Evolutionary conservation across 2,797 vertebrate species (phyloP).

Genomic region (Phalloptychus januarius): DNA sequence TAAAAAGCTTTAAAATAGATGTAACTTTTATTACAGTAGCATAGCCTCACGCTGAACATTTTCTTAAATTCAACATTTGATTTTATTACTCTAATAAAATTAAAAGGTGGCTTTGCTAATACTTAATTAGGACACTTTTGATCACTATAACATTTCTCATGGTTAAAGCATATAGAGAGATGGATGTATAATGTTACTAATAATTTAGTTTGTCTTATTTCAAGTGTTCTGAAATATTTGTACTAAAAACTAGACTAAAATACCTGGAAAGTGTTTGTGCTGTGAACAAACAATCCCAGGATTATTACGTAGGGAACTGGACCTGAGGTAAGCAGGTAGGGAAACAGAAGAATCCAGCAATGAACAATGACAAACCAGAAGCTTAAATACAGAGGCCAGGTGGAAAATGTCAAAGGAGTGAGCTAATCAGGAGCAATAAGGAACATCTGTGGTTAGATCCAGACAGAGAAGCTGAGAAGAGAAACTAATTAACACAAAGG

Average conservation of each 20-base stretch:
- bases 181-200: too few relatives aligned
- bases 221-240: too few relatives aligned
- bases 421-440: neutral
- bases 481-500: neutral
- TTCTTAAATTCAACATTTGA: neutral
- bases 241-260: too few relatives aligned
- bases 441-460: neutral
- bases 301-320: neutral
- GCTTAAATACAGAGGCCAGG: neutral
- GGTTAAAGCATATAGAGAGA: neutral
- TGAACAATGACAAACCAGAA: neutral
- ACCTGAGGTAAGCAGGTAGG: neutral
- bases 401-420: neutral
- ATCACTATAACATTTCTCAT: neutral
- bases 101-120: neutral
- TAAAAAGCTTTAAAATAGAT: neutral
- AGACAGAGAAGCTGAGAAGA: neutral
- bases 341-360: neutral
- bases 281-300: neutral
- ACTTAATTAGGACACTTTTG: neutral
- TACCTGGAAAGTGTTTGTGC: too few relatives aligned
- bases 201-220: too few relatives aligned
- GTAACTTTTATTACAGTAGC: conserved; percentile 1
- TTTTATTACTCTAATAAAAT: neutral
- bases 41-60: neutral